These are phyloP conservation scores for Eupeodes latifasciatus DNA, from an alignment of 2,888 invertebrate genomes.

Conservation along the genomic window DNA sequence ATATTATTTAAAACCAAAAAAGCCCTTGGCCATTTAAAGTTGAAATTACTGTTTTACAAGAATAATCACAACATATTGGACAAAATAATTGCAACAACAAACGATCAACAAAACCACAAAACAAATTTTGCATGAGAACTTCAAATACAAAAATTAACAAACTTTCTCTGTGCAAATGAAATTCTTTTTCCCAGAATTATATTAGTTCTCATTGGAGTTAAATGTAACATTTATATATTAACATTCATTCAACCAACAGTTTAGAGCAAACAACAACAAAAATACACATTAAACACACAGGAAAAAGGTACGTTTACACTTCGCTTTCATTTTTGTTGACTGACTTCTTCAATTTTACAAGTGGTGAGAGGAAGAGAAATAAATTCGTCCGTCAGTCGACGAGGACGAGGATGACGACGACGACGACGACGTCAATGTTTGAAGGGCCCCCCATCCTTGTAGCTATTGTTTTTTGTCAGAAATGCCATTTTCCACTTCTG, in stretches of 20 bases:
- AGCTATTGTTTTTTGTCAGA: constrained; percentile 16
- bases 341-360: not conserved
- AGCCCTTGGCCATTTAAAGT: not conserved
- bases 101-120: constrained; percentile 10
- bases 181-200: not conserved
- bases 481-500: constrained; percentile 44
- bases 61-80: constrained; percentile 13
- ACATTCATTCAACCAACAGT: constrained; percentile 4
- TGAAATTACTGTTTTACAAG: not conserved
- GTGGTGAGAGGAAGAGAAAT: not conserved
- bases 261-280: not conserved
- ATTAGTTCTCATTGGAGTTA: constrained; percentile 21
- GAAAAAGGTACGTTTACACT: constrained; percentile 19
- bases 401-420: no score
- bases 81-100: constrained; percentile 20
- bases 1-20: not conserved
- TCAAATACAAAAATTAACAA: not conserved
- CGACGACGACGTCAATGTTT: not conserved
- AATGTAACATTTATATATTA: constrained; percentile 1
- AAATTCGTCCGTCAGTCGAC: not conserved
- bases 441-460: not conserved
- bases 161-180: constrained; percentile 14
- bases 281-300: not conserved
- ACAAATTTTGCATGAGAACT: not conserved
- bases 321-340: not conserved